phyloP scores from a whole-genome alignment of 2,113 vertebrate genomes.

The Telmatochromis bifrenatus region DNA sequence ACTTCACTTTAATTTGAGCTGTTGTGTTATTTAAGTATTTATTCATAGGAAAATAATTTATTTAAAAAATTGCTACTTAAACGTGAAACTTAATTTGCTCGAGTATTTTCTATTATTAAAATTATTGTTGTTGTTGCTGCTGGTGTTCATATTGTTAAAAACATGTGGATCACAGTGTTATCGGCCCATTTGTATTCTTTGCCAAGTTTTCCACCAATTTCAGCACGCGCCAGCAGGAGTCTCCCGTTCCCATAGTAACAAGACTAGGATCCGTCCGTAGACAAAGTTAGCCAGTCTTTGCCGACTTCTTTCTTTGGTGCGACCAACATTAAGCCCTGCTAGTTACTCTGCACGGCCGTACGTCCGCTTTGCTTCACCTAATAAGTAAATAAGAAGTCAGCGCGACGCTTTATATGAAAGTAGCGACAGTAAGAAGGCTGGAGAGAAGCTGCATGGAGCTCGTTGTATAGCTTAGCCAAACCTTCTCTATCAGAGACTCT shows the following conservation, averaged over 20 bases:
- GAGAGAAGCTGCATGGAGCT: neutral
- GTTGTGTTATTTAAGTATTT: neutral
- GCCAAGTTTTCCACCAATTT: neutral
- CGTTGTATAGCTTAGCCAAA: neutral
- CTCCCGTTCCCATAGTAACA: constrained; percentile 60
- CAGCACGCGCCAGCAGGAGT: constrained; percentile 59
- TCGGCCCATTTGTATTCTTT: neutral
- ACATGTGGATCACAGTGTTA: neutral
- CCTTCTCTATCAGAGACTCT: neutral
- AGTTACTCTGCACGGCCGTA: neutral
- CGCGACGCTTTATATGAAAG: neutral
- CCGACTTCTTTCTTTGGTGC: neutral
- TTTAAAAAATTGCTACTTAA: neutral
- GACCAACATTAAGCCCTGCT: neutral
- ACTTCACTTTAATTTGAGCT: neutral
- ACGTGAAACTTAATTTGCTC: neutral
- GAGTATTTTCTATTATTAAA: neutral
- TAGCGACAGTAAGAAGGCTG: neutral
- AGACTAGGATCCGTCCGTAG: neutral
- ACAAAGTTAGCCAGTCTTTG: neutral
- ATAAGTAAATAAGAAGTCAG: neutral
- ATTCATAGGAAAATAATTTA: neutral
- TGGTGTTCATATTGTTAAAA: neutral
- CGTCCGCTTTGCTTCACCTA: neutral
- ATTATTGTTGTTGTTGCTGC: neutral